Evolutionary conservation across 2,888 invertebrate species (phyloP).

Genomic region (Calephelis perditalis): DNA sequence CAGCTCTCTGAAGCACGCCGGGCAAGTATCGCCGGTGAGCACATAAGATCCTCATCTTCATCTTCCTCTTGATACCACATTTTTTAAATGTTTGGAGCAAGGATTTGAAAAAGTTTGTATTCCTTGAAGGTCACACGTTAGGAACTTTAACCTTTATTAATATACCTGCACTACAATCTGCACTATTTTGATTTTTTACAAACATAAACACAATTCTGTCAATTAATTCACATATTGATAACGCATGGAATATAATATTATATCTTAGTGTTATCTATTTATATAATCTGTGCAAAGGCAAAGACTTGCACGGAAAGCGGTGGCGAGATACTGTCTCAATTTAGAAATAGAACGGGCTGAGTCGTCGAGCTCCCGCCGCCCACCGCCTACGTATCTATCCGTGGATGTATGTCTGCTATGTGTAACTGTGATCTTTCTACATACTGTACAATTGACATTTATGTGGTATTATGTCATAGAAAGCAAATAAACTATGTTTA

Average conservation of each 20-base stretch:
- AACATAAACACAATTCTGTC: neutral
- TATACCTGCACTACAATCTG: too few species aligned
- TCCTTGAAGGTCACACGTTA: neutral
- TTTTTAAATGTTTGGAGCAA: conserved; percentile 13
- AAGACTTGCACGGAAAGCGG: conserved; percentile 71
- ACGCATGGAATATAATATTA: conserved; percentile 2
- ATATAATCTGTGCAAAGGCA: conserved; percentile 52
- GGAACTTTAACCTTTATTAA: neutral
- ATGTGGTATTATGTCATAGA: conserved; percentile 5
- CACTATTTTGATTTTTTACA: neutral
- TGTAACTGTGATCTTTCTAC: conserved; percentile 9
- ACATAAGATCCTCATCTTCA: conserved; percentile 91
- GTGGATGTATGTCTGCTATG: conserved; percentile 7
- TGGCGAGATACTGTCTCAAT: conserved; percentile 73
- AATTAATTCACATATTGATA: conserved; percentile 5
- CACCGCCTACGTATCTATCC: conserved; percentile 27
- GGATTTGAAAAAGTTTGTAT: neutral
- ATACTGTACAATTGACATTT: conserved; percentile 8
- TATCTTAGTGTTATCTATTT: conserved; percentile 24
- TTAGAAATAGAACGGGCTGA: conserved; percentile 76
- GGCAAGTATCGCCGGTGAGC: conserved; percentile 92
- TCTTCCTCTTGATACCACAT: conserved; percentile 91
- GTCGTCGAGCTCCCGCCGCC: conserved; percentile 37
- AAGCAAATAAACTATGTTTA: neutral
- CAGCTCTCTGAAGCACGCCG: conserved; percentile 92